phyloP scores from a whole-genome alignment of 2,797 vertebrate genomes.

The Apogon talboti region DNA sequence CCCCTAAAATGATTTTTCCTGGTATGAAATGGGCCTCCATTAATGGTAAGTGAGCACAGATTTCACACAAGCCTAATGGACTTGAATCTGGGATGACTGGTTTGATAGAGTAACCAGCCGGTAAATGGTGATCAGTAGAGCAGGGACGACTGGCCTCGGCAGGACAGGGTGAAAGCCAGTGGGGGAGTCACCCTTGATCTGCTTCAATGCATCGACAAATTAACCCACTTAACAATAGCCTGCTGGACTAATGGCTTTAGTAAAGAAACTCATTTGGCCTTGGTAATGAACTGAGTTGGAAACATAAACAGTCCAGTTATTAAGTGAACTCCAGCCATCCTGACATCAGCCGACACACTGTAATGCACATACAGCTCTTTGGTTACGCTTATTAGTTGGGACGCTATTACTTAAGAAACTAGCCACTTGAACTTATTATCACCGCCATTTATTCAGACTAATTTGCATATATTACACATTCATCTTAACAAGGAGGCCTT shows the following conservation, averaged over 20 bases:
- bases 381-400: constrained; percentile 67
- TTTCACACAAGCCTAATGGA: constrained; percentile 25
- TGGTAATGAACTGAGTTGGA: constrained; percentile 81
- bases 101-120: constrained; percentile 17
- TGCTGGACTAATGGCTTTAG: constrained; percentile 76
- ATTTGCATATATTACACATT: constrained; percentile 78
- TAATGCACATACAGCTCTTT: constrained; percentile 56
- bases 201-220: constrained; percentile 82
- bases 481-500: constrained; percentile 53
- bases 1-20: too few species aligned
- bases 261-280: constrained; percentile 80
- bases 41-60: constrained; percentile 3
- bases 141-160: constrained; percentile 36
- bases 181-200: constrained; percentile 69
- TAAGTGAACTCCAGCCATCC: constrained; percentile 72
- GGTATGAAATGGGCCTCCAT: too few species aligned
- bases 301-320: constrained; percentile 83
- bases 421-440: constrained; percentile 75
- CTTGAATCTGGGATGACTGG: constrained; percentile 18
- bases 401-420: constrained; percentile 78
- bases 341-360: constrained; percentile 60
- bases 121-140: constrained; percentile 53
- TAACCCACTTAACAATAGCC: constrained; percentile 79
- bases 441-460: constrained; percentile 65
- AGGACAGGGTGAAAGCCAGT: constrained; percentile 59